Conservation (phyloP, 2,888 invertebrate species). For the Acanthopleura granulata region DNA sequence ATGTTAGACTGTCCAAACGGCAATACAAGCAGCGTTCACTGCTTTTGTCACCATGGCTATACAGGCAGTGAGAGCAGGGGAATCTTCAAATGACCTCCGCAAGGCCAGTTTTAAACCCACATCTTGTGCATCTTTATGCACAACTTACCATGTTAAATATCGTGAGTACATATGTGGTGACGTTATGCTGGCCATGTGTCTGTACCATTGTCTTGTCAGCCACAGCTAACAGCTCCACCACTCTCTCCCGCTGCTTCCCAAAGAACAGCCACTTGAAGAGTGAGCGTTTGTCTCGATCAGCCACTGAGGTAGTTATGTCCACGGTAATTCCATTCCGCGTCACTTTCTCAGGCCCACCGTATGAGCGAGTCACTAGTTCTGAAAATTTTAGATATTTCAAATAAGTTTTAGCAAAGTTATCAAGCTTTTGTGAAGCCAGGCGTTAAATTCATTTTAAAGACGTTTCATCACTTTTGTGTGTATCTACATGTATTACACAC, state of each 20-base stretch:
- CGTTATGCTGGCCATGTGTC: conserved; percentile 61
- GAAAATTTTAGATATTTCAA: not conserved
- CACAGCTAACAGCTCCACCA: conserved; percentile 62
- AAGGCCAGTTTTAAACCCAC: not conserved
- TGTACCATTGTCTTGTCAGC: conserved; percentile 62
- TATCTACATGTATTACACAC: no score
- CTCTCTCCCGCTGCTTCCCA: conserved; percentile 37
- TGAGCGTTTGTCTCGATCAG: conserved; percentile 20
- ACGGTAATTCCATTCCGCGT: not conserved
- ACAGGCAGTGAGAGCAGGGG: no score
- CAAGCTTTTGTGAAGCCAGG: no score
- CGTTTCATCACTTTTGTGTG: no score
- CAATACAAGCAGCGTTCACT: no score
- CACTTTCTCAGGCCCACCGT: not conserved
- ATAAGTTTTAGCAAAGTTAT: no score
- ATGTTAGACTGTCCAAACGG: no score
- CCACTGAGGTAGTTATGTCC: conserved; percentile 18
- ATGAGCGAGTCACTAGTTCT: not conserved
- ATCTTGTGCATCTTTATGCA: not conserved
- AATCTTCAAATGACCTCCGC: not conserved
- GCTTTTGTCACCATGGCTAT: not conserved
- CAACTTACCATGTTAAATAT: conserved; percentile 64
- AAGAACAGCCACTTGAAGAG: conserved; percentile 22
- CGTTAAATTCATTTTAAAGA: no score
- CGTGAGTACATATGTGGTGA: conserved; percentile 63